These are phyloP conservation scores for Eupithecia inturbata DNA, from an alignment of 2,888 invertebrate species.

Conservation along the genomic window DNA sequence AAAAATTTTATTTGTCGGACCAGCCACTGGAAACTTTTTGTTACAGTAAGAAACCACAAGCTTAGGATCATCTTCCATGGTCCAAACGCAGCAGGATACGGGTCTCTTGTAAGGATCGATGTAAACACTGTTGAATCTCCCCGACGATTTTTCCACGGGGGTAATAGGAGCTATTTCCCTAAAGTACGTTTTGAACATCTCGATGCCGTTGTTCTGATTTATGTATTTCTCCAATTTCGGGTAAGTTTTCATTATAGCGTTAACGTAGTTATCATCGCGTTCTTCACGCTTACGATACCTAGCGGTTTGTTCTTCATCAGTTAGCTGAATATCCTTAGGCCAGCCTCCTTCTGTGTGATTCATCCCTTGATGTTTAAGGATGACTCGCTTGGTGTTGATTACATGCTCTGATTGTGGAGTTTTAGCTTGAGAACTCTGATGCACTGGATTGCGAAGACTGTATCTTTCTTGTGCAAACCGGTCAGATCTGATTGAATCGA, in stretches of 20 bases:
- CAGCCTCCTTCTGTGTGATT: slow-evolving; percentile 91
- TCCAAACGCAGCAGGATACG: slow-evolving; percentile 86
- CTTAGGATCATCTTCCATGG: slow-evolving; percentile 85
- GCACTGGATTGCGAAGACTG: slow-evolving; percentile 73
- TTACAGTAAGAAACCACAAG: slow-evolving; percentile 86
- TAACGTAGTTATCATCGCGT: slow-evolving; percentile 88
- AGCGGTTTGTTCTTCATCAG: slow-evolving; percentile 87
- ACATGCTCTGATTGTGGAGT: slow-evolving; percentile 62
- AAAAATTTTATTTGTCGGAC: slow-evolving; percentile 62
- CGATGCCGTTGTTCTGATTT: slow-evolving; percentile 89
- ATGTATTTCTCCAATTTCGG: slow-evolving; percentile 85
- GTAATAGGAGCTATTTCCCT: slow-evolving; percentile 74
- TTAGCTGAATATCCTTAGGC: slow-evolving; percentile 88
- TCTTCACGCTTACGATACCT: slow-evolving; percentile 89
- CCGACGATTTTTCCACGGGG: slow-evolving; percentile 76
- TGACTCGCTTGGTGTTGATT: slow-evolving; percentile 84
- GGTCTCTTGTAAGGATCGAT: slow-evolving; percentile 78
- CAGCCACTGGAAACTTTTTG: slow-evolving; percentile 52
- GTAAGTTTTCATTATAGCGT: slow-evolving; percentile 82
- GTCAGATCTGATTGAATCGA: slow-evolving; percentile 65
- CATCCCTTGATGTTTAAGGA: slow-evolving; percentile 80
- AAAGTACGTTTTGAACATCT: slow-evolving; percentile 90
- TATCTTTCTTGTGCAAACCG: slow-evolving; percentile 61
- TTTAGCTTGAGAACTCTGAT: slow-evolving; percentile 68
- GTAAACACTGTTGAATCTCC: slow-evolving; percentile 86